Base-by-base conservation (phyloP, 2,797 vertebrate genomes). In the Pitangus sulphuratus region DNA sequence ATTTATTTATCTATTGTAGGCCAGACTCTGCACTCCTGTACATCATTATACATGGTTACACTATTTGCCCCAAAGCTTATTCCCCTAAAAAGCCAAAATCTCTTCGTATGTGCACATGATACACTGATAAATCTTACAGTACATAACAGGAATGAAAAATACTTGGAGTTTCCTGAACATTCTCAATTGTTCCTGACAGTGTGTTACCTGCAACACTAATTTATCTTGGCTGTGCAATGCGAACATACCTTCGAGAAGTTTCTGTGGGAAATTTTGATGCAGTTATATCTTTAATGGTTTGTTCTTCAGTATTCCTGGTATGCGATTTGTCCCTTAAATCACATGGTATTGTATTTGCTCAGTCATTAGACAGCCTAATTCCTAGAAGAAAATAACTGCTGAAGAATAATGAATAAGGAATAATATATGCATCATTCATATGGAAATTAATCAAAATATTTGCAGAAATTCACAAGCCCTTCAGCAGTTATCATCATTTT, bases 381-480 rank as follows among this genome's bases (percentile, higher is more conserved):
- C 26, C 44, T 92, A 35, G 24, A 80, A 83, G 30, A 92, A 93
- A 96, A 72, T 40, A 89, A 68, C n/a, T n/a, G 45, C 44, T 65
- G 39, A 85, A 57, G 48, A 93, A 71, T 92, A 90, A 90, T 62
- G 40, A 89, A 84, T 66, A 15, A 84, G 26, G 16, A 80, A 77
- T 77, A 74, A 83, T 78, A 92, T 80, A 50, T 66, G 31, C 26
- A 68, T 77, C 6, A 65, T 33, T 92, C 45, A 53, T 51, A 89
- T 91, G 90, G 26, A 93, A 90, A 90, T 80, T 77, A 91, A 85
- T 93, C 20, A 93, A 78, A 76, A 85, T 56, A n/a, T 84, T 90
- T 95, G 71, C 53, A 77, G 35, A 89, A 87, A 96, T 61, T 85
- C 61, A 85, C 8, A 64, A 78, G 22, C 37, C 13, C 56, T 90